Conservation (phyloP, 2,888 invertebrate genomes). For the Pheosia gnoma region DNA sequence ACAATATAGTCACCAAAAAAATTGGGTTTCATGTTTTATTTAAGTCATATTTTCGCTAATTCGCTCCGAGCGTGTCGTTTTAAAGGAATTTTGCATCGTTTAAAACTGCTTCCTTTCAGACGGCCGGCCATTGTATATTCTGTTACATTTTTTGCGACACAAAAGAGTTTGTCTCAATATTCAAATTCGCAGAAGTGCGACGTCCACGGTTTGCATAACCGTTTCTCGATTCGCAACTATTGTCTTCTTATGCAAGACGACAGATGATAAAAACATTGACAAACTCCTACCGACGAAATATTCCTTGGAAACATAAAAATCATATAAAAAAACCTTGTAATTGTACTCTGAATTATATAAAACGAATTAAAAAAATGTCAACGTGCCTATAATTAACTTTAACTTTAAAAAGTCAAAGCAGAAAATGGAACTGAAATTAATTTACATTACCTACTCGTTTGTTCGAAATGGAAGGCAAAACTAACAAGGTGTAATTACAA, state of each 20-base stretch:
- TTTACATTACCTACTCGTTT: constrained; percentile 56
- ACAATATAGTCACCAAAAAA: constrained; percentile 46
- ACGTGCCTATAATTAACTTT: constrained; percentile 52
- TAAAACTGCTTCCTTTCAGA: constrained; percentile 51
- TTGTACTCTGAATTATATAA: constrained; percentile 22
- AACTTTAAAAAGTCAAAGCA: constrained; percentile 54
- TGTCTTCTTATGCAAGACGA: constrained; percentile 33
- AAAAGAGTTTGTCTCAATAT: constrained; percentile 66
- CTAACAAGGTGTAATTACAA: constrained; percentile 74
- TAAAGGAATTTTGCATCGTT: constrained; percentile 47
- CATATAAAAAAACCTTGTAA: constrained; percentile 15
- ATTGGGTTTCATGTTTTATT: constrained; percentile 48
- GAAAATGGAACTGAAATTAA: constrained; percentile 59
- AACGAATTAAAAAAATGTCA: constrained; percentile 27
- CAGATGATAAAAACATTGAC: constrained; percentile 21
- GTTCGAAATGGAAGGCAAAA: constrained; percentile 57
- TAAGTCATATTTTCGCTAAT: constrained; percentile 53
- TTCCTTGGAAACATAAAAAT: constrained; percentile 14
- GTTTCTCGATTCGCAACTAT: constrained; percentile 46
- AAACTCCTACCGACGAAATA: constrained; percentile 9
- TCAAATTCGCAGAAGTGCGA: constrained; percentile 70
- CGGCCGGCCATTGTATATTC: constrained; percentile 32
- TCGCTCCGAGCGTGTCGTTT: constrained; percentile 53
- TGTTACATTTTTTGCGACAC: constrained; percentile 49
- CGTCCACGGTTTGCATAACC: constrained; percentile 61